These are phyloP conservation scores for Dolomedes plantarius DNA, from an alignment of 2,888 invertebrate genomes.

Conservation along the genomic window DNA sequence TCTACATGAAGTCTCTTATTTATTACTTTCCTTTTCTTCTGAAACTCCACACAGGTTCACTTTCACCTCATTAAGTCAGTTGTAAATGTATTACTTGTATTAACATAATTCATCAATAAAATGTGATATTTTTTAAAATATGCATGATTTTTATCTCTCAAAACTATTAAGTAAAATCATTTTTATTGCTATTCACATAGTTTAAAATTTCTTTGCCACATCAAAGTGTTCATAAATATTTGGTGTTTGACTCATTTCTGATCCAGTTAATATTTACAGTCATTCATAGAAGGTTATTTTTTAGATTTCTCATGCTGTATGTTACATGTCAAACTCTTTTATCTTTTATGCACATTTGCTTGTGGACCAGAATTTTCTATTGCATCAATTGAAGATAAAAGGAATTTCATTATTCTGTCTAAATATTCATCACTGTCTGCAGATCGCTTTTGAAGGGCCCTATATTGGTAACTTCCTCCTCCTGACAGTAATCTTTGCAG, in stretches of 20 bases:
- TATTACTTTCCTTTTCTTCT: too few relatives aligned
- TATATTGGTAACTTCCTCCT: conserved; percentile 25
- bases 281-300: too few relatives aligned
- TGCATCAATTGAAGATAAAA: background rate
- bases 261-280: too few relatives aligned
- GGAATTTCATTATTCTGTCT: conserved; percentile 28
- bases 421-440: conserved; percentile 12
- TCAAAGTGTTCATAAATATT: too few relatives aligned
- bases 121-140: background rate
- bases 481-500: conserved; percentile 41
- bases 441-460: background rate
- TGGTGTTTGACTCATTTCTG: too few relatives aligned
- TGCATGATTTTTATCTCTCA: background rate
- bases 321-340: too few relatives aligned
- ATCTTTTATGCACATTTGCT: background rate
- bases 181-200: too few relatives aligned
- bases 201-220: too few relatives aligned
- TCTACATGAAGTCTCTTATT: too few relatives aligned
- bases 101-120: background rate
- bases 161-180: too few relatives aligned
- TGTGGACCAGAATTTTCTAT: background rate
- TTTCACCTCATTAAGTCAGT: background rate
- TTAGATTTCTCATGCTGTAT: too few relatives aligned
- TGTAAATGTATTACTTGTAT: background rate
- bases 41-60: background rate